Conservation (phyloP, 2,113 vertebrate species). For the Brienomyrus longianalis region DNA sequence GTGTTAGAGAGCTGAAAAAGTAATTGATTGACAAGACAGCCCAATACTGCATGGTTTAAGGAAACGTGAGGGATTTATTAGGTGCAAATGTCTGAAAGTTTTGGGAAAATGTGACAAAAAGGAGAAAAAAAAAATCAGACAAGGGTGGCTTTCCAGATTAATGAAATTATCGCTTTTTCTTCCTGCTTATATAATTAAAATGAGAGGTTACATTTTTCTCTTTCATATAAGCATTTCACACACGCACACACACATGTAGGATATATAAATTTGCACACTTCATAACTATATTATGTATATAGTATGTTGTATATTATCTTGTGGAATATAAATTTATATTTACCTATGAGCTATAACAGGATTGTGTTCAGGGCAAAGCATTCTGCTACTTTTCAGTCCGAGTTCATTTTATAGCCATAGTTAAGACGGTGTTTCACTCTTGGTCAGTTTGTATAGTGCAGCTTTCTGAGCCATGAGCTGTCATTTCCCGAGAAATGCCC, state of each 20-base stretch:
- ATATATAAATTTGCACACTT: background rate
- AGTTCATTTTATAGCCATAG: background rate
- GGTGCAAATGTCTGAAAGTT: background rate
- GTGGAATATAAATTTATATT: background rate
- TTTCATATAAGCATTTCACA: background rate
- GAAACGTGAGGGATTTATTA: background rate
- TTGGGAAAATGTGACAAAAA: background rate
- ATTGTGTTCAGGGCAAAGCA: background rate
- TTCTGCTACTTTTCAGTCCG: background rate
- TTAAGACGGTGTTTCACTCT: background rate
- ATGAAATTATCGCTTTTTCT: background rate
- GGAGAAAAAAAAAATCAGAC: background rate
- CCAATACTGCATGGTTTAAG: background rate
- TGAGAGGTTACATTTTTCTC: background rate
- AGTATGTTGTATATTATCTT: background rate
- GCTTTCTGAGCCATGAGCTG: background rate
- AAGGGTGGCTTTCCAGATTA: background rate
- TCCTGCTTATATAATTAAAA: background rate
- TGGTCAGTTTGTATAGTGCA: background rate
- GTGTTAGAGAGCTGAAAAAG: slow-evolving; percentile 27
- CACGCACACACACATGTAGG: background rate
- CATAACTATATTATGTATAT: background rate
- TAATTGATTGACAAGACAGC: slow-evolving; percentile 43
- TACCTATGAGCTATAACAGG: background rate
- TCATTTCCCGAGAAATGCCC: background rate